These are phyloP conservation scores for Leptarthrus brevirostris DNA, from an alignment of 2,888 invertebrate species.

Conservation along the genomic window DNA sequence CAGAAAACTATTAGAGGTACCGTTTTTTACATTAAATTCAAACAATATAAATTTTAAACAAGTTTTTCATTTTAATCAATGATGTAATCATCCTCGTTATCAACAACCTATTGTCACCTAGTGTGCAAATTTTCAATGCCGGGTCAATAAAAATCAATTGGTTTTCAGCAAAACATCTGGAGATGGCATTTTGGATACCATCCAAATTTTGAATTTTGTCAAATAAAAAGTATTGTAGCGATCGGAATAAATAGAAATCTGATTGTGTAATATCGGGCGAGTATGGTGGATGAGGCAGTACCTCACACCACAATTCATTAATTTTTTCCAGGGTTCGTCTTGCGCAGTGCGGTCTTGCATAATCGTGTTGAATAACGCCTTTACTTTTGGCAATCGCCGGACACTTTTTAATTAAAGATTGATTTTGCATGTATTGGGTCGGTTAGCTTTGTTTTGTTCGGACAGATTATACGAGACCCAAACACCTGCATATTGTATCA, in stretches of 20 bases:
- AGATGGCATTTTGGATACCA: too few relatives aligned
- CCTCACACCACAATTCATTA: too few relatives aligned
- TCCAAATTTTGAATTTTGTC: background rate
- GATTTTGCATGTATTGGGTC: background rate
- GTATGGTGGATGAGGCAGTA: too few relatives aligned
- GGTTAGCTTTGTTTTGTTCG: too few relatives aligned
- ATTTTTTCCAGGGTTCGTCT: too few relatives aligned
- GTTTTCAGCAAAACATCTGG: background rate
- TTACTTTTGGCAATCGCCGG: too few relatives aligned
- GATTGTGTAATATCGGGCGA: background rate
- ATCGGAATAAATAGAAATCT: background rate
- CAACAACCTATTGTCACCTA: background rate
- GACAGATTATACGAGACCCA: too few relatives aligned
- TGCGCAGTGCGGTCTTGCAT: too few relatives aligned
- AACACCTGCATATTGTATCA: too few relatives aligned
- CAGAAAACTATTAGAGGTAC: too few relatives aligned
- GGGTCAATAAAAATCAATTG: background rate
- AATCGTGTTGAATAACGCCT: background rate
- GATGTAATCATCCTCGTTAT: background rate
- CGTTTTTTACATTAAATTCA: slow-evolving; percentile 2
- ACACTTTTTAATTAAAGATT: too few relatives aligned
- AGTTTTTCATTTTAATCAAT: background rate
- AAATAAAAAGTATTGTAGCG: too few relatives aligned
- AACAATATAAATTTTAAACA: background rate
- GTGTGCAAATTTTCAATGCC: slow-evolving; percentile 1